Base-by-base conservation (phyloP, 2,113 vertebrate genomes). In the Lontra canadensis region DNA sequence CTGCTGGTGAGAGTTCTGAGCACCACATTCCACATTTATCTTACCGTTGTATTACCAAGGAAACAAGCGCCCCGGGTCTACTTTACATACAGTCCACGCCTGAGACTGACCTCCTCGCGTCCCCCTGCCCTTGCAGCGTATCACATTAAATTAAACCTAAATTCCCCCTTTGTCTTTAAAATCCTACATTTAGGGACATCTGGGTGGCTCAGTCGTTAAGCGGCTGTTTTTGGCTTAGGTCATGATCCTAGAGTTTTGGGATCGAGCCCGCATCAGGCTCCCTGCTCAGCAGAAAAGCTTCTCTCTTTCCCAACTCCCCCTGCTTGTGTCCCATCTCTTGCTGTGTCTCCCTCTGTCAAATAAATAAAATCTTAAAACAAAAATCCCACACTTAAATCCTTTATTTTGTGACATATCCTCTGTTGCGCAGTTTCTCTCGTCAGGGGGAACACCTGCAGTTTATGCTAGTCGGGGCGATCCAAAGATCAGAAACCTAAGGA, bases 341-440 rank as follows among this genome's bases (percentile, higher is more conserved):
- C 14, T 52, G 49, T 52, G 15, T 52, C 49, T 52, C 14, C 49
- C 57, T 25, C 23, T 10, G 25, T 15, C 20, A 65, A 12, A 63
- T 29, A 31, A 11, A 63, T 13, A 63, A 65, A 65, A 65, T 14
- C 5, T 65, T 65, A 10, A 47, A 47, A 47, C 1, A 31, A 34
- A 65, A 31, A 31, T 18, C 14, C 42, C 52, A 1, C 9, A 63
- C 49, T 49, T 17, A 42, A 42, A 14, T 52, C 84, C 14, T 42
- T 71, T 31, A 52, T 20, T 57, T 73, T 20, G 18, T 6, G 18
- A 31, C 23, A 29, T 11, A 8, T 4, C 3, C 31, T 71, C 21
- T 15, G 10, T 9, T 36, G 42, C 25, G 5, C 5, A 10, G 21
- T 17, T 6, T 52, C 11, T 15, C 23, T 9, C 5, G 1, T 21